Evolutionary conservation across 2,888 invertebrate species (phyloP).

Genomic region (Lasioglossum zephyrum): DNA sequence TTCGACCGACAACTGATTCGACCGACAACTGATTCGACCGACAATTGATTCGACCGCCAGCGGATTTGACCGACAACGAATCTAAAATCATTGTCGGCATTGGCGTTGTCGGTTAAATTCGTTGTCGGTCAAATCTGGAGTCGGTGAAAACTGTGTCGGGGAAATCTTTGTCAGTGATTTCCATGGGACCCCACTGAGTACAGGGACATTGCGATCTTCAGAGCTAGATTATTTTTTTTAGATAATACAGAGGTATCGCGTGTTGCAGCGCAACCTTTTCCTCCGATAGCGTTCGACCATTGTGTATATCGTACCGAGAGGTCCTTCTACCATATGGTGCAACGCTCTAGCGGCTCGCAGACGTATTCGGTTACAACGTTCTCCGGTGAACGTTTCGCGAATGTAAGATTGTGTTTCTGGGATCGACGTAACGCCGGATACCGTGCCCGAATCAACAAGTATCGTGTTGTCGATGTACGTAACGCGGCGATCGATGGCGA

Average conservation of each 20-base stretch:
- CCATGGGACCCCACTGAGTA: too few relatives aligned
- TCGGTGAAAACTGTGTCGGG: too few relatives aligned
- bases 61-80: too few relatives aligned
- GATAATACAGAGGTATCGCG: slow-evolving; percentile 26
- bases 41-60: too few relatives aligned
- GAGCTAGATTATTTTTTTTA: too few relatives aligned
- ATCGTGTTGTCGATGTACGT: slow-evolving; percentile 57
- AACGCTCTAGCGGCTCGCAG: slow-evolving; percentile 28
- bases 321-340: not conserved
- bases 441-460: slow-evolving; percentile 60
- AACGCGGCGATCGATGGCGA: slow-evolving; percentile 26
- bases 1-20: too few relatives aligned
- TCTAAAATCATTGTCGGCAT: too few relatives aligned
- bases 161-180: too few relatives aligned
- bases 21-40: too few relatives aligned
- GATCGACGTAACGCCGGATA: slow-evolving; percentile 44
- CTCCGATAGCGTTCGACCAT: not conserved
- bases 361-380: slow-evolving; percentile 54
- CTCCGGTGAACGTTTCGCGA: slow-evolving; percentile 39
- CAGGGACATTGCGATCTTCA: not conserved
- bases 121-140: too few relatives aligned
- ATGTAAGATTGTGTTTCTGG: slow-evolving; percentile 57
- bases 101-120: too few relatives aligned
- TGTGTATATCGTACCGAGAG: not conserved
- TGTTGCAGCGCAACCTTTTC: slow-evolving; percentile 28